These are phyloP conservation scores for Eupeodes corollae DNA, from an alignment of 1,140 invertebrate genomes.

Conservation along the genomic window DNA sequence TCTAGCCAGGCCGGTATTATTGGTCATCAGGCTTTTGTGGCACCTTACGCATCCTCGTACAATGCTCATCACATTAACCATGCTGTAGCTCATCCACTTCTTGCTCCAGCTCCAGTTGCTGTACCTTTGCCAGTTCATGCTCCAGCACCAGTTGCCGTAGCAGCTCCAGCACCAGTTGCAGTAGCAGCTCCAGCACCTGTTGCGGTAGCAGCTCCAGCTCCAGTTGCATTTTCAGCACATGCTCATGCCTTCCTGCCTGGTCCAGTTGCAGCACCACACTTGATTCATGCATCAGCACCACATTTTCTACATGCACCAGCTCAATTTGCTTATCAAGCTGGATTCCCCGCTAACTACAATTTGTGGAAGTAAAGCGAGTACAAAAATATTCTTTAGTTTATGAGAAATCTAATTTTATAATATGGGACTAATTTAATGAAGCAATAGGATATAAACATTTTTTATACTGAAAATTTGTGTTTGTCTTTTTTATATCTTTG, in stretches of 20 bases:
- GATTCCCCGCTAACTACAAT: no score
- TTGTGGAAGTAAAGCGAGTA: no score
- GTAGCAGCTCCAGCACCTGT: slow-evolving; percentile 7
- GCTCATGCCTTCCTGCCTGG: slow-evolving; percentile 16
- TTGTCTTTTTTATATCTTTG: no score
- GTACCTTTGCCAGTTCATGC: slow-evolving; percentile 12
- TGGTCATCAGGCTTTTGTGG: slow-evolving; percentile 9
- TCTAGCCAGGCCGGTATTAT: no score
- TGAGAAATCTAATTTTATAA: no score
- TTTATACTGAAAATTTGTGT: no score
- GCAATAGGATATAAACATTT: no score
- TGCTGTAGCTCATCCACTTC: slow-evolving; percentile 42
- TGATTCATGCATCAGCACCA: no score
- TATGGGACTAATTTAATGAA: no score
- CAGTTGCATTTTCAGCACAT: slow-evolving; percentile 21
- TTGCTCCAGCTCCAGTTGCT: slow-evolving; percentile 24
- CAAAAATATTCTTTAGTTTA: no score
- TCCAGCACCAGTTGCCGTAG: slow-evolving; percentile 13
- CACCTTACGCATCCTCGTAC: slow-evolving; percentile 46
- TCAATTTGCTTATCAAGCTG: no score
- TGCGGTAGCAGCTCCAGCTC: slow-evolving; percentile 4
- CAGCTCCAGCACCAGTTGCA: slow-evolving; percentile 13
- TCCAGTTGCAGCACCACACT: slow-evolving; percentile 5
- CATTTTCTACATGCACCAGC: no score
- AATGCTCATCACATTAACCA: slow-evolving; percentile 48